phyloP scores from a whole-genome alignment of 2,797 vertebrate species.

The Astyanax mexicanus region DNA sequence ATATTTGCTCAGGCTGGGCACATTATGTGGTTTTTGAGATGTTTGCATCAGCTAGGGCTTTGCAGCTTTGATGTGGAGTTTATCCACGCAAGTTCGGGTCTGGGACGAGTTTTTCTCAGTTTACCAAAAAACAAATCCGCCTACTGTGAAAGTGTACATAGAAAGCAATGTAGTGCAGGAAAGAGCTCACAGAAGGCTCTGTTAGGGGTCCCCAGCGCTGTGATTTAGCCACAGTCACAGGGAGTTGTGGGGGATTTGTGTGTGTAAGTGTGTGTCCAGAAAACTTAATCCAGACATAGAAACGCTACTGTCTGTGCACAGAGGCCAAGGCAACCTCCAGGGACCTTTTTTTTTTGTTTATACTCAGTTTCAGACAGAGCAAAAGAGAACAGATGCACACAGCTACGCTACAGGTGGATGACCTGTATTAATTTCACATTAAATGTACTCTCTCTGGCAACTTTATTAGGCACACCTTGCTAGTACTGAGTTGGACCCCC shows the following conservation, averaged over 20 bases:
- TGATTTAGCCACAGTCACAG: slow-evolving; percentile 13
- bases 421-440: too few relatives aligned
- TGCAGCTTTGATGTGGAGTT: slow-evolving; percentile 6
- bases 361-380: slow-evolving; percentile 19
- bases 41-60: slow-evolving; percentile 8
- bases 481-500: too few relatives aligned
- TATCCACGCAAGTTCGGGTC: too few relatives aligned
- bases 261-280: not conserved
- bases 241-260: not conserved
- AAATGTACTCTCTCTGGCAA: too few relatives aligned
- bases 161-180: slow-evolving; percentile 6
- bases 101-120: not conserved
- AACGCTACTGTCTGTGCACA: slow-evolving; percentile 31
- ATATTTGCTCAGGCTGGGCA: slow-evolving; percentile 1
- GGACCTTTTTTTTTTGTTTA: slow-evolving; percentile 44
- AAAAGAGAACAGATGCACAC: not conserved
- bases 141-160: not conserved
- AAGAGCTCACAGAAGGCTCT: slow-evolving; percentile 8
- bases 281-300: slow-evolving; percentile 39
- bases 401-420: not conserved
- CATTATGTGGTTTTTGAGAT: not conserved
- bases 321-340: slow-evolving; percentile 31
- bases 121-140: not conserved
- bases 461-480: too few relatives aligned
- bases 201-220: not conserved